Evolutionary conservation across 2,113 vertebrate genomes (phyloP).

Genomic region (Podilymbus podiceps): DNA sequence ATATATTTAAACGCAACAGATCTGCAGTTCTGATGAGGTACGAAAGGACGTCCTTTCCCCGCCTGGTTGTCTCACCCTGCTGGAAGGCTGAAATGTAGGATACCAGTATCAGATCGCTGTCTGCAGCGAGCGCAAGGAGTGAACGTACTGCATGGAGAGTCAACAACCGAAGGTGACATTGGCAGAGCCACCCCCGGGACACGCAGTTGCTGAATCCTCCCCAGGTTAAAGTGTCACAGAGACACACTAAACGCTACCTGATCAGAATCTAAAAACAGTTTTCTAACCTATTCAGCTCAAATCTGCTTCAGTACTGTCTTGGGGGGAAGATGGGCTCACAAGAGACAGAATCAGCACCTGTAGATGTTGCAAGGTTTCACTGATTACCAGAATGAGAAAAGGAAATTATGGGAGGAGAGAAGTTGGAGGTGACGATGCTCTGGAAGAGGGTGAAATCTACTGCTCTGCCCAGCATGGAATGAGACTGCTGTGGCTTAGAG

Average conservation of each 20-base stretch:
- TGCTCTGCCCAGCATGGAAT: background rate
- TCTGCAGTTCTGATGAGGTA: background rate
- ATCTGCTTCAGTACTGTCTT: background rate
- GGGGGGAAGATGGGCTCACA: background rate
- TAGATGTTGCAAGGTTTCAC: background rate
- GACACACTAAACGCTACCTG: background rate
- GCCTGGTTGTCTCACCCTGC: background rate
- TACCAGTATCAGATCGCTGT: background rate
- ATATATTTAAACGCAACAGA: constrained; percentile 8
- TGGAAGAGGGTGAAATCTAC: background rate
- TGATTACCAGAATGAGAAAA: background rate
- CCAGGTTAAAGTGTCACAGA: background rate
- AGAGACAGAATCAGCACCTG: background rate
- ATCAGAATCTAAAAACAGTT: background rate
- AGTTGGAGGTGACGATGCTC: background rate
- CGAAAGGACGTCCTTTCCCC: constrained; percentile 14
- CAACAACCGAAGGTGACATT: background rate
- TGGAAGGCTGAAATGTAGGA: background rate
- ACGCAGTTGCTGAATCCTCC: background rate
- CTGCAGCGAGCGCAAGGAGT: background rate
- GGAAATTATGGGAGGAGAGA: background rate
- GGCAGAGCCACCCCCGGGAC: background rate
- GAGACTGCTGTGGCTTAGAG: background rate
- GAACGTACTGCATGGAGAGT: background rate
- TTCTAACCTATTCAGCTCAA: background rate